Percentiles rank a stretch among this genome's conserved stretches.
Evolutionary conservation across 1,140 invertebrate genomes (phyloP).

Genomic region (Eupeodes corollae): DNA sequence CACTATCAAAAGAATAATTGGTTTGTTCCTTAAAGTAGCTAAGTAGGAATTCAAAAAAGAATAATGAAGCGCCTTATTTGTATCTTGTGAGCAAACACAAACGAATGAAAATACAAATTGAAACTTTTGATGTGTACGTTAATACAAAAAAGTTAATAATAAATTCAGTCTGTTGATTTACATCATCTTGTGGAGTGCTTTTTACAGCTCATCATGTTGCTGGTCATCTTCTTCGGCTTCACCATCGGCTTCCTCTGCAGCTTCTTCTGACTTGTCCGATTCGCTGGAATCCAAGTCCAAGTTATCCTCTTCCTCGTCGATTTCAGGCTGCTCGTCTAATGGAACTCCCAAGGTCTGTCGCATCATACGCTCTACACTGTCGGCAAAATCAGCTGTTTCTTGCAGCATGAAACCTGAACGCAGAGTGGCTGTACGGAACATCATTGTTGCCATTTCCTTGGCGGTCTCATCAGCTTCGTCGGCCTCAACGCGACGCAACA

Average conservation of each 20-base stretch:
- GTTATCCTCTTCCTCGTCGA: conserved; percentile 41
- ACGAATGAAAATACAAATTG: neutral
- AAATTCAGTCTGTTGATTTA: conserved; percentile 22
- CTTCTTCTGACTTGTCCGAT: conserved; percentile 34
- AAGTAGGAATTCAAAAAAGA: neutral
- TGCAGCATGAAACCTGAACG: conserved; percentile 77
- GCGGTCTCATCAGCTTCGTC: conserved; percentile 70
- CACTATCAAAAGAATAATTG: neutral
- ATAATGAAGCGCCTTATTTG: neutral
- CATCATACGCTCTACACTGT: conserved; percentile 79
- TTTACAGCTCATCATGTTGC: conserved; percentile 30
- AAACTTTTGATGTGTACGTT: neutral
- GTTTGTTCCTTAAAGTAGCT: neutral
- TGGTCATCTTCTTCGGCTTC: conserved; percentile 29
- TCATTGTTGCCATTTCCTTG: conserved; percentile 77
- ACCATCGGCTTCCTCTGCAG: conserved; percentile 33
- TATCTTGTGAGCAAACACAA: neutral
- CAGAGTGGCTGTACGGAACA: conserved; percentile 89
- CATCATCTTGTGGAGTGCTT: conserved; percentile 7
- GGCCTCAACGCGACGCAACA: conserved; percentile 70
- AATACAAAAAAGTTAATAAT: conserved; percentile 1
- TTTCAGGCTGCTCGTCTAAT: conserved; percentile 55
- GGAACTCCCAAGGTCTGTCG: conserved; percentile 70
- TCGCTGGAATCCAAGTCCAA: conserved; percentile 27
- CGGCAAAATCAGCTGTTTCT: conserved; percentile 78